phyloP scores from a whole-genome alignment of 2,888 invertebrate species.

The Scaptomyza caliginosa region DNA sequence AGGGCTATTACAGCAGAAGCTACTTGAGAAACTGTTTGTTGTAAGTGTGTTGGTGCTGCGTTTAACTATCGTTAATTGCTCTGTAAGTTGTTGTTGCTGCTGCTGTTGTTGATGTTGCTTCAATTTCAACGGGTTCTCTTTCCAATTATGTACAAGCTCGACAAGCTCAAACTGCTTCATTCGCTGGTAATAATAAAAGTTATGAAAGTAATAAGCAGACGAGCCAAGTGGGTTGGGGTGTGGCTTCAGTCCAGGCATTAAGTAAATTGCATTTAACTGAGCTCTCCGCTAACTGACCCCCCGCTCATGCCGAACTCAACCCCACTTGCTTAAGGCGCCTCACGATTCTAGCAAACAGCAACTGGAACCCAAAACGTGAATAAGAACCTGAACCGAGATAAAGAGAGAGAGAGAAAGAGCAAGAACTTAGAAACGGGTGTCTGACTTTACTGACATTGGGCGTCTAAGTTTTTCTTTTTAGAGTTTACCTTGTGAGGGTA shows the following conservation, averaged over 20 bases:
- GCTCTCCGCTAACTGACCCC: slow-evolving; percentile 1
- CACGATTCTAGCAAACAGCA: slow-evolving; percentile 29
- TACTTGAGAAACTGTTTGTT: slow-evolving; percentile 14
- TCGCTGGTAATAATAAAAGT: slow-evolving; percentile 69
- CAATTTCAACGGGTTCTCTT: slow-evolving; percentile 67
- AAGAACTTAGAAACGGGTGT: slow-evolving; percentile 4
- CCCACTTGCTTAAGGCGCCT: slow-evolving; percentile 33
- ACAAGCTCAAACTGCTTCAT: slow-evolving; percentile 67
- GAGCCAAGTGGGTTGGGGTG: background rate
- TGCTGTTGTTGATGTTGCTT: slow-evolving; percentile 32
- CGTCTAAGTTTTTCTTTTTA: slow-evolving; percentile 18
- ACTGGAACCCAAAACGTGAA: slow-evolving; percentile 9
- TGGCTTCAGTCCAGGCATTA: slow-evolving; percentile 38
- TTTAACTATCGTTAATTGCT: slow-evolving; percentile 70
- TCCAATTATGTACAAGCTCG: slow-evolving; percentile 58
- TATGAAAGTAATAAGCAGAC: slow-evolving; percentile 67
- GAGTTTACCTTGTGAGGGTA: background rate
- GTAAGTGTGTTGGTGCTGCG: slow-evolving; percentile 18
- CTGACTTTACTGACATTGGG: slow-evolving; percentile 7
- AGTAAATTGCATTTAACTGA: slow-evolving; percentile 60
- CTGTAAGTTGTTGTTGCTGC: slow-evolving; percentile 12
- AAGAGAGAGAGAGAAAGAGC: background rate
- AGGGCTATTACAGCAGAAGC: slow-evolving; percentile 58
- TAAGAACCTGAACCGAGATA: background rate
- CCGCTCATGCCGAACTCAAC: background rate